A percentile compares a stretch with the other conserved stretches of the same genome.
phyloP scores from a whole-genome alignment of 1,140 invertebrate genomes.

The Mycetomoellerius zeteki region DNA sequence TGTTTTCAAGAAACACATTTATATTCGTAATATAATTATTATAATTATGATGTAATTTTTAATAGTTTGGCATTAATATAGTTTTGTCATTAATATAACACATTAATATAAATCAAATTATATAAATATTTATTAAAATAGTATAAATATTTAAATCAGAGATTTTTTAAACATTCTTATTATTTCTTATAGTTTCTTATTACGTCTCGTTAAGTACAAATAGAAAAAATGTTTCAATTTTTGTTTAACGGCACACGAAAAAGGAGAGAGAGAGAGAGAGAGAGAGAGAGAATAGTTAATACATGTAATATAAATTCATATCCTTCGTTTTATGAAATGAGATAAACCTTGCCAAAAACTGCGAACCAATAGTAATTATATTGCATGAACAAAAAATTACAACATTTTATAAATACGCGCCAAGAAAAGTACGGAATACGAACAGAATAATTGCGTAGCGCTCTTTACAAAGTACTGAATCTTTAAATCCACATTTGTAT shows the following conservation, averaged over 20 bases:
- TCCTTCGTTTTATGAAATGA: conserved; percentile 24
- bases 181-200: too few species aligned
- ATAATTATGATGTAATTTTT: neutral
- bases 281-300: neutral
- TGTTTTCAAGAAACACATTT: neutral
- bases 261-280: too few species aligned
- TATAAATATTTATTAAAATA: too few species aligned
- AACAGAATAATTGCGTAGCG: conserved; percentile 38
- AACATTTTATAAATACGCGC: neutral
- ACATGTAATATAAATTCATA: neutral
- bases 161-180: neutral
- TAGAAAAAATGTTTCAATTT: neutral
- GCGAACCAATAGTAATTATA: neutral
- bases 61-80: too few species aligned
- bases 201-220: neutral
- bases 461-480: conserved; percentile 37
- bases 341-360: conserved; percentile 23
- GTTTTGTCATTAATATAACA: too few species aligned
- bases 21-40: neutral
- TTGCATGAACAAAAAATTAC: conserved; percentile 7
- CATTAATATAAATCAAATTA: too few species aligned
- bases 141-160: neutral
- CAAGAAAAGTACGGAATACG: neutral
- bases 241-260: neutral
- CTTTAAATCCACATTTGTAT: conserved; percentile 57